A percentile compares a stretch with the other conserved stretches of the same genome.
These are phyloP conservation scores for Homarus gammarus DNA, from an alignment of 2,888 invertebrate species.

Conservation along the genomic window DNA sequence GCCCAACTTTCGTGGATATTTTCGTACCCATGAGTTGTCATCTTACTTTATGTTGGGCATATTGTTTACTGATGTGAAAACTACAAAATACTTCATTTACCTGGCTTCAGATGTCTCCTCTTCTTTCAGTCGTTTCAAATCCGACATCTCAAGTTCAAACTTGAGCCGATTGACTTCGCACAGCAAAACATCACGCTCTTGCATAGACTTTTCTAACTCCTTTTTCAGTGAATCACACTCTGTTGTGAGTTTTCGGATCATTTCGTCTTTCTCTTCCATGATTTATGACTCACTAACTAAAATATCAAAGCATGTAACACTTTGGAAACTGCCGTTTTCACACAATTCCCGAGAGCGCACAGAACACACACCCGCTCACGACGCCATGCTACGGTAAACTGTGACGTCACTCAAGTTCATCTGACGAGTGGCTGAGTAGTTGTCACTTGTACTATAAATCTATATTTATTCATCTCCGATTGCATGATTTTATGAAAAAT, in stretches of 20 bases:
- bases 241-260: slow-evolving; percentile 53
- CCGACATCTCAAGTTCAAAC: slow-evolving; percentile 76
- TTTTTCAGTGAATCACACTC: slow-evolving; percentile 72
- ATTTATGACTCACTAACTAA: background rate
- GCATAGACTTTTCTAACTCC: slow-evolving; percentile 72
- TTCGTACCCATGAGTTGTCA: slow-evolving; percentile 27
- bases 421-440: background rate
- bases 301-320: slow-evolving; percentile 28
- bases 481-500: background rate
- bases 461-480: background rate
- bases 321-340: slow-evolving; percentile 33
- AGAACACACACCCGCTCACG: slow-evolving; percentile 41
- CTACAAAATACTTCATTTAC: slow-evolving; percentile 42
- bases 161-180: slow-evolving; percentile 76
- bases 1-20: slow-evolving; percentile 24
- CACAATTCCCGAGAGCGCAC: slow-evolving; percentile 38
- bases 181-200: slow-evolving; percentile 75
- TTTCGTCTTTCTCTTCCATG: slow-evolving; percentile 70
- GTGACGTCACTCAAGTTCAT: slow-evolving; percentile 61
- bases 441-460: background rate
- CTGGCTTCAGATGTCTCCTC: slow-evolving; percentile 72
- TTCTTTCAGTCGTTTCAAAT: slow-evolving; percentile 74
- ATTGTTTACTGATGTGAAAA: slow-evolving; percentile 10
- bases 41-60: background rate
- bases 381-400: slow-evolving; percentile 62